Conservation (phyloP, 2,113 vertebrate genomes). For the Elaphurus davidianus region DNA sequence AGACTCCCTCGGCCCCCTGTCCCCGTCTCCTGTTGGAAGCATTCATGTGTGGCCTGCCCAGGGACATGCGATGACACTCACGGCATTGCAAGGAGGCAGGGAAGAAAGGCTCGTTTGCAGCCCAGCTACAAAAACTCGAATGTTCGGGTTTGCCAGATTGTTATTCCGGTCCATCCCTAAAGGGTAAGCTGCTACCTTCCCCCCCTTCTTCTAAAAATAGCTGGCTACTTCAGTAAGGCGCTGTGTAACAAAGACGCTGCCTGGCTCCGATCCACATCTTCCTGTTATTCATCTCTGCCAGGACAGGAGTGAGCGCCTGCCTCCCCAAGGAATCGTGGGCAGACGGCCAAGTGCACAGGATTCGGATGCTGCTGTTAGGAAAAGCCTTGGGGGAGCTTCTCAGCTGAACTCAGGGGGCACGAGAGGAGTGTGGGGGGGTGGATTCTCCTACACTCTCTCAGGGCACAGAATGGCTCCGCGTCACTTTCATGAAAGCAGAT, state of each 20-base stretch:
- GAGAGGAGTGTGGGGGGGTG: neutral
- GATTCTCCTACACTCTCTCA: neutral
- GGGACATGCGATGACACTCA: neutral
- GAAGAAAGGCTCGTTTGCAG: conserved; percentile 8
- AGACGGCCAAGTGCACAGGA: neutral
- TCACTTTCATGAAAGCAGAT: neutral
- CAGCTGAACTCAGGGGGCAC: neutral
- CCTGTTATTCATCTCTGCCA: neutral
- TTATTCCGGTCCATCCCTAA: neutral
- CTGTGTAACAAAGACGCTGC: conserved; percentile 47
- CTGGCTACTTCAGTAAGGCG: neutral
- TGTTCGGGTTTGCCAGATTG: conserved; percentile 1
- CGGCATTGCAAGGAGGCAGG: neutral
- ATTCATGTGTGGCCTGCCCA: neutral
- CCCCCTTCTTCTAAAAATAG: conserved; percentile 38
- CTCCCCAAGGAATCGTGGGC: neutral
- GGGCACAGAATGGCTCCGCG: neutral
- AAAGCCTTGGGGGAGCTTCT: neutral
- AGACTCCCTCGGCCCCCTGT: neutral
- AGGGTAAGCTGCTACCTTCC: neutral
- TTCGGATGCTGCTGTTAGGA: neutral
- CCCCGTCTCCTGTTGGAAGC: neutral
- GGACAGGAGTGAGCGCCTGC: neutral
- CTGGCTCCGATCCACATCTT: neutral
- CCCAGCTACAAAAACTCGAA: neutral